Evolutionary conservation across 2,113 vertebrate genomes (phyloP).

Genomic region (Cebidichthys violaceus): DNA sequence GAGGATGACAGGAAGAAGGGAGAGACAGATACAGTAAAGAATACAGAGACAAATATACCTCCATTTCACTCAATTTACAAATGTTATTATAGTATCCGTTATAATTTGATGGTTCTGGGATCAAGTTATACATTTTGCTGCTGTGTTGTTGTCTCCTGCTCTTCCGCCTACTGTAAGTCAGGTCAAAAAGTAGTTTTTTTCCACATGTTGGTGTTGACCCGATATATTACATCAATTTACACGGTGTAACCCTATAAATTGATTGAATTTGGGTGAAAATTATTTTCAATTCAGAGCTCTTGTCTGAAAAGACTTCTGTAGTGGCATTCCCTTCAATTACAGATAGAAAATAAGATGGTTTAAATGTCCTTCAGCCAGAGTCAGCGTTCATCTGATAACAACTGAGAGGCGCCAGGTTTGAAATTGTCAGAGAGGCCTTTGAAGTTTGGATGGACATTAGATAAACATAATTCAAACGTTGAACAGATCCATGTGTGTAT

Average conservation of each 20-base stretch:
- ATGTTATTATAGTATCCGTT: not conserved
- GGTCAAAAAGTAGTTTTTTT: not conserved
- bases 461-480: not conserved
- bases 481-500: not conserved
- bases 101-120: not conserved
- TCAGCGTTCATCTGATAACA: not conserved
- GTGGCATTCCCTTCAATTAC: not conserved
- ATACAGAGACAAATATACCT: not conserved
- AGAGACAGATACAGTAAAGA: constrained; percentile 2
- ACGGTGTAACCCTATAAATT: not conserved
- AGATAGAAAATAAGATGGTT: not conserved
- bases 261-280: not conserved
- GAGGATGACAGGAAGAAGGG: not conserved
- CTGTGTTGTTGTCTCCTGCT: not conserved
- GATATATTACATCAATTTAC: not conserved
- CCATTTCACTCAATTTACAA: not conserved
- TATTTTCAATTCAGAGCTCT: not conserved
- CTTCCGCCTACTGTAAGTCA: not conserved
- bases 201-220: not conserved
- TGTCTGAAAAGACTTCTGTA: not conserved
- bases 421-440: not conserved
- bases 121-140: not conserved
- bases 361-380: not conserved
- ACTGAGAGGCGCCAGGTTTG: not conserved
- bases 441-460: not conserved